Conservation (phyloP, 1,140 invertebrate species). For the Drosophila neocordata region DNA sequence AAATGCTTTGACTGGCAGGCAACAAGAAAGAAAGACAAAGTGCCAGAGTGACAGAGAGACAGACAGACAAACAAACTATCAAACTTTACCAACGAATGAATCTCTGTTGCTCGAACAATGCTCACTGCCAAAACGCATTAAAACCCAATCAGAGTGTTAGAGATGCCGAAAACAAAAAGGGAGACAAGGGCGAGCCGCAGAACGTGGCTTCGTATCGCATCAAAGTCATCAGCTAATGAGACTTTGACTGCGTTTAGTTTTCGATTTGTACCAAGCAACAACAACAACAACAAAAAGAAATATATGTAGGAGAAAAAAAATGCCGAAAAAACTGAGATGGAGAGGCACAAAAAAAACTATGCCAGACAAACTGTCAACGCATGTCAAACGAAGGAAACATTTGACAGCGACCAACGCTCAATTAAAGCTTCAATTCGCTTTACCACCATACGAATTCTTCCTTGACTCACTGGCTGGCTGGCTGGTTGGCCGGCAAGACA, state of each 20-base stretch:
- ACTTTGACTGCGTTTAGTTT: slow-evolving; percentile 79
- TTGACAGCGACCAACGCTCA: slow-evolving; percentile 59
- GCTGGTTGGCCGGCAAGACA: not conserved
- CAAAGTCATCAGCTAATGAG: slow-evolving; percentile 74
- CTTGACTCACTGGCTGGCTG: too few species aligned
- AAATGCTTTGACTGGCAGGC: slow-evolving; percentile 1
- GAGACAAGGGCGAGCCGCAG: not conserved
- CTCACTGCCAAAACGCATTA: slow-evolving; percentile 72
- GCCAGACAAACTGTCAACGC: slow-evolving; percentile 67
- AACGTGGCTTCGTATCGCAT: slow-evolving; percentile 33
- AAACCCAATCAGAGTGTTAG: slow-evolving; percentile 68
- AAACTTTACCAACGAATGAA: slow-evolving; percentile 54
- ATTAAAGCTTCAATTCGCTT: slow-evolving; percentile 63
- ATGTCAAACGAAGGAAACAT: slow-evolving; percentile 68
- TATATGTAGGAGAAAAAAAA: slow-evolving; percentile 30
- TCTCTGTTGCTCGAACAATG: slow-evolving; percentile 44
- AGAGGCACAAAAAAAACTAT: slow-evolving; percentile 25
- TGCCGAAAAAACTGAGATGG: not conserved
- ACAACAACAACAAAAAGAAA: slow-evolving; percentile 16
- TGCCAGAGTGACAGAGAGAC: slow-evolving; percentile 30
- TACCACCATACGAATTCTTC: not conserved
- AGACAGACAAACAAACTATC: slow-evolving; percentile 50
- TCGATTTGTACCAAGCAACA: slow-evolving; percentile 53
- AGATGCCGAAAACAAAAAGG: not conserved
- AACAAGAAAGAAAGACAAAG: slow-evolving; percentile 28